Conservation (phyloP, 1,140 invertebrate species). For the Trissolcus basalis region DNA sequence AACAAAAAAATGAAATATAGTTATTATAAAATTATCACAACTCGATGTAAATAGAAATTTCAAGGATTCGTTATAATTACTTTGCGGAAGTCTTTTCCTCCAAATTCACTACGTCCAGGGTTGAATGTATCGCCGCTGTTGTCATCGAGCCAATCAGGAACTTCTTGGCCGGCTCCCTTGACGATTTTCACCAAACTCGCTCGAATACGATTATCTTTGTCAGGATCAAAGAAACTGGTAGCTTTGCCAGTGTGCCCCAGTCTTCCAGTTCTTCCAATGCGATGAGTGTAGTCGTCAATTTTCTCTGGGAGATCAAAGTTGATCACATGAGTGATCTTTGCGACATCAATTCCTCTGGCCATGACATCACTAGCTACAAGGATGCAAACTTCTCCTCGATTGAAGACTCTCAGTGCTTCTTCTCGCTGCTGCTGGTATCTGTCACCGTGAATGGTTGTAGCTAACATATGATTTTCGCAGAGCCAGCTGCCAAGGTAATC, state of each 20-base stretch:
- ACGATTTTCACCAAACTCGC: slow-evolving; percentile 84
- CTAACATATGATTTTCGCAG: slow-evolving; percentile 81
- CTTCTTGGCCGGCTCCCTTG: slow-evolving; percentile 78
- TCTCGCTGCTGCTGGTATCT: slow-evolving; percentile 92
- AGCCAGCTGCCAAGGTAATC: slow-evolving; percentile 91
- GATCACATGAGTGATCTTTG: slow-evolving; percentile 89
- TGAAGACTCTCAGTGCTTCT: slow-evolving; percentile 90
- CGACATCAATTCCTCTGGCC: slow-evolving; percentile 91
- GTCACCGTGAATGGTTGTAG: slow-evolving; percentile 96
- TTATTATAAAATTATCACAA: neutral
- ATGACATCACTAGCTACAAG: slow-evolving; percentile 96
- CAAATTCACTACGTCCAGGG: slow-evolving; percentile 69
- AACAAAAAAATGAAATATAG: slow-evolving; percentile 10
- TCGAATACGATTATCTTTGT: slow-evolving; percentile 79
- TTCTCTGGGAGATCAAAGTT: slow-evolving; percentile 93
- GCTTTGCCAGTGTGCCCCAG: slow-evolving; percentile 94
- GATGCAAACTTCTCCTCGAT: slow-evolving; percentile 83
- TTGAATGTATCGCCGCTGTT: slow-evolving; percentile 67
- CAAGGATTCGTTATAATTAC: slow-evolving; percentile 35
- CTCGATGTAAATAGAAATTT: no score
- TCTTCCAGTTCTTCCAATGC: slow-evolving; percentile 95
- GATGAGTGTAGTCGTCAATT: slow-evolving; percentile 96
- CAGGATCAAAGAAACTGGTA: slow-evolving; percentile 89
- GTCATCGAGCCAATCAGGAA: slow-evolving; percentile 80
- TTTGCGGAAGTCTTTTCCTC: slow-evolving; percentile 77